phyloP scores from a whole-genome alignment of 2,797 vertebrate genomes.

The Acomys russatus region DNA sequence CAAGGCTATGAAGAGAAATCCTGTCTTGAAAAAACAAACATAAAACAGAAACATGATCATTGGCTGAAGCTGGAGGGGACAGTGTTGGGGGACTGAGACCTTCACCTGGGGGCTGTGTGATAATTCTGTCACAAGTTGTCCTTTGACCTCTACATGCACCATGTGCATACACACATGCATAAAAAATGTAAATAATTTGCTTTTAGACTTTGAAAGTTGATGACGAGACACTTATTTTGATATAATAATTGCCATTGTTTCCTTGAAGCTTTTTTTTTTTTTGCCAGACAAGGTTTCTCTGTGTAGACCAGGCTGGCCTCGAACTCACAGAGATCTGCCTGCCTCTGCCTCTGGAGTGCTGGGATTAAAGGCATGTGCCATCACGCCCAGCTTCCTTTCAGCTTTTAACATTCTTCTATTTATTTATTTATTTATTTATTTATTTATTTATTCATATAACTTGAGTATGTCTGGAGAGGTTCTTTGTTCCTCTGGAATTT shows the following conservation, averaged over 20 bases:
- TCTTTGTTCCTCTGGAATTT: background rate
- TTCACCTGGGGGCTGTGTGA: background rate
- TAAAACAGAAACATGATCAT: background rate
- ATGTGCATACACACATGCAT: background rate
- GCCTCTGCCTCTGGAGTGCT: too few relatives aligned
- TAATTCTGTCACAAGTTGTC: background rate
- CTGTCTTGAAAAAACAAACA: too few relatives aligned
- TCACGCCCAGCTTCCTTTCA: background rate
- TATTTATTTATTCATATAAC: background rate
- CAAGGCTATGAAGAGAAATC: too few relatives aligned
- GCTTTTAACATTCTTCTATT: background rate
- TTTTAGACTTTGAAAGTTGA: background rate
- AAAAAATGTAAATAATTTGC: background rate
- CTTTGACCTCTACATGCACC: background rate
- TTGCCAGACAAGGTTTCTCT: too few relatives aligned
- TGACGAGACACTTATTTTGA: background rate
- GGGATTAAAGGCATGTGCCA: too few relatives aligned
- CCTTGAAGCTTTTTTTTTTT: too few relatives aligned
- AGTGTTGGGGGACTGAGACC: background rate
- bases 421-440: background rate
- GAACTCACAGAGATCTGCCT: too few relatives aligned
- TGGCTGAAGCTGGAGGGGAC: background rate
- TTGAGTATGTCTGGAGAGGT: background rate
- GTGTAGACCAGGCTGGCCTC: too few relatives aligned
- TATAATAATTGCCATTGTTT: too few relatives aligned